Conservation (phyloP, 2,113 vertebrate genomes). For the Galemys pyrenaicus region DNA sequence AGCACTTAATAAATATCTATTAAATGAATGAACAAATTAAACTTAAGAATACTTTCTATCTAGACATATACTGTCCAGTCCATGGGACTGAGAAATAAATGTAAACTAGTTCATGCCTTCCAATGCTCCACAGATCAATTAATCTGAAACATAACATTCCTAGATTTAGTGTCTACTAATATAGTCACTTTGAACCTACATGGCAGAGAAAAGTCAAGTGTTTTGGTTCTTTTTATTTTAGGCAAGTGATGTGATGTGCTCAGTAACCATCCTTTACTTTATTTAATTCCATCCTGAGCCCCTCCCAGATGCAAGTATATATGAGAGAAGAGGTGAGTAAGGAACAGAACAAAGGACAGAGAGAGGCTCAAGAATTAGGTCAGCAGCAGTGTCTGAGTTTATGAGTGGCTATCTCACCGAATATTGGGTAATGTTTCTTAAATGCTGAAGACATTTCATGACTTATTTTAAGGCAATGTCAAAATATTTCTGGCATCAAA, state of each 20-base stretch:
- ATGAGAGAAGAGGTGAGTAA: background rate
- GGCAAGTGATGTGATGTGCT: background rate
- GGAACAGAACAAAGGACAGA: background rate
- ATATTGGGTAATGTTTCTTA: background rate
- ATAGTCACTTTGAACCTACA: background rate
- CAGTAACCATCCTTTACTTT: background rate
- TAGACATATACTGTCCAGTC: background rate
- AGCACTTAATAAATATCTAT: background rate
- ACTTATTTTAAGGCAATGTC: background rate
- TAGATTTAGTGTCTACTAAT: background rate
- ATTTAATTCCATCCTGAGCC: background rate
- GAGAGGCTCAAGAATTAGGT: background rate
- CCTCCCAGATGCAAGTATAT: background rate
- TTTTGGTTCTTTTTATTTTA: background rate
- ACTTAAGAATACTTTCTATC: background rate
- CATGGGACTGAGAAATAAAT: background rate
- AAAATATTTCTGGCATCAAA: slow-evolving; percentile 35
- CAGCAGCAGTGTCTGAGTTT: background rate
- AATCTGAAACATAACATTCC: background rate
- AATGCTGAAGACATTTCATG: background rate
- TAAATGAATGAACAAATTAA: slow-evolving; percentile 20
- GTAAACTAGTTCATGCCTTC: background rate
- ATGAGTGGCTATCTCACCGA: background rate
- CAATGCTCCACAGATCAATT: background rate
- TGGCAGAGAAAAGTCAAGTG: background rate